These are phyloP conservation scores for Epicauta chinensis DNA, from an alignment of 1,140 invertebrate genomes.

Conservation along the genomic window DNA sequence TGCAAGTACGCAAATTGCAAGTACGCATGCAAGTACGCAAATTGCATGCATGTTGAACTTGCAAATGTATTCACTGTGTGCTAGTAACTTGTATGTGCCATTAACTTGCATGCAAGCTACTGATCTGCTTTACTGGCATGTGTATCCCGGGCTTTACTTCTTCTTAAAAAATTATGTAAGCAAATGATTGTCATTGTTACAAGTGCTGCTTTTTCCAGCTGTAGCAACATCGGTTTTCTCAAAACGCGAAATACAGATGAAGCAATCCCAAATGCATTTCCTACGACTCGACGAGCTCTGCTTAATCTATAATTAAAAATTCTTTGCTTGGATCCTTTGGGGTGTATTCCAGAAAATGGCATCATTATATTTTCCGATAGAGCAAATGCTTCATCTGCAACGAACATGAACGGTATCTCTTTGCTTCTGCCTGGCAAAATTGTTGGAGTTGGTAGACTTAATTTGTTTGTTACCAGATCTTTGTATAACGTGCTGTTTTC, in stretches of 20 bases:
- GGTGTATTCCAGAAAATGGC: slow-evolving; percentile 36
- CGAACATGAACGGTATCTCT: slow-evolving; percentile 13
- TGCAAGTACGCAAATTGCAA: slow-evolving; percentile 9
- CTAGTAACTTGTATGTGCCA: too few species aligned
- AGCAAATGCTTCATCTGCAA: slow-evolving; percentile 46
- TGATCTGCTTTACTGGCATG: too few species aligned
- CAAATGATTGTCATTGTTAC: slow-evolving; percentile 6
- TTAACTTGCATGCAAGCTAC: too few species aligned
- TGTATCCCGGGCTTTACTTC: too few species aligned
- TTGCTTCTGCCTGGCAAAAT: neutral
- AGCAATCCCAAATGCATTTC: slow-evolving; percentile 44
- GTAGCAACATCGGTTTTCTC: slow-evolving; percentile 8
- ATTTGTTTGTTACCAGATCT: neutral
- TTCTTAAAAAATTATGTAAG: slow-evolving; percentile 6
- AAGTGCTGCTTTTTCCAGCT: slow-evolving; percentile 14
- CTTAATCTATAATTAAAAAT: slow-evolving; percentile 46
- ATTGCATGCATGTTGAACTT: slow-evolving; percentile 33
- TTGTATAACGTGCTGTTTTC: slow-evolving; percentile 13
- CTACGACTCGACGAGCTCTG: slow-evolving; percentile 37
- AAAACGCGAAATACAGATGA: slow-evolving; percentile 18
- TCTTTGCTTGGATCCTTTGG: slow-evolving; percentile 31
- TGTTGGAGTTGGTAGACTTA: slow-evolving; percentile 4
- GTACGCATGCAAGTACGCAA: too few species aligned
- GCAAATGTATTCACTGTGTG: slow-evolving; percentile 44
- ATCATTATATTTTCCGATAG: slow-evolving; percentile 42